A percentile compares a stretch with the other conserved stretches of the same genome.
Evolutionary conservation across 1,140 invertebrate species (phyloP).

Genomic region (Euwallacea similis): DNA sequence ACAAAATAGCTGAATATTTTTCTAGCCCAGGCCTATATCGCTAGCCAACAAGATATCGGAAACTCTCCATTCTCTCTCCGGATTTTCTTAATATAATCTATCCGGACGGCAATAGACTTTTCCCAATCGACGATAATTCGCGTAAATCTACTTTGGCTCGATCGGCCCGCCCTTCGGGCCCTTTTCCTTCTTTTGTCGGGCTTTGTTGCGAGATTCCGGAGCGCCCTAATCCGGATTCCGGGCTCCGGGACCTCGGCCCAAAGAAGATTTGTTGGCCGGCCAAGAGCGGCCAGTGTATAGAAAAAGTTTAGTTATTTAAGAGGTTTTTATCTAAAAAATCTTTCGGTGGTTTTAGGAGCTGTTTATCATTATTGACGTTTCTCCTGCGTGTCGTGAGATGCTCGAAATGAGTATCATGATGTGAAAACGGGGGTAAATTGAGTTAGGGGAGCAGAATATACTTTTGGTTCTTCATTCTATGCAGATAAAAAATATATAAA

Average conservation of each 20-base stretch:
- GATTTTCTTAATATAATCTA: conserved; percentile 12
- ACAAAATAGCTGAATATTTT: no score
- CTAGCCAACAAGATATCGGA: conserved; percentile 2
- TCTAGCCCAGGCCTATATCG: background rate
- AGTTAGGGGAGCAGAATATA: no score
- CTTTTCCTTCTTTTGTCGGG: conserved; percentile 31
- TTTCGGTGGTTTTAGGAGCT: no score
- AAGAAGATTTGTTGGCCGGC: conserved; percentile 20
- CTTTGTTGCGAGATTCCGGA: conserved; percentile 28
- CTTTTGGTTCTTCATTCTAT: no score
- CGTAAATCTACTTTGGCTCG: conserved; percentile 35
- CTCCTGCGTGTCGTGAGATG: no score
- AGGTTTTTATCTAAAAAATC: background rate
- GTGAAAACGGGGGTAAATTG: no score
- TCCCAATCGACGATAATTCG: conserved; percentile 28
- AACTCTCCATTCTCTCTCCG: conserved; percentile 4
- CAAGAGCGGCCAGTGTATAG: background rate
- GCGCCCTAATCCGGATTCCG: conserved; percentile 28
- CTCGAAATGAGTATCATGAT: no score
- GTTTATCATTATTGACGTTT: no score
- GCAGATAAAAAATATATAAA: no score
- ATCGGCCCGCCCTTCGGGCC: conserved; percentile 22
- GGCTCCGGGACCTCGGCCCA: conserved; percentile 11
- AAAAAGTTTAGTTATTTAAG: conserved; percentile 14
- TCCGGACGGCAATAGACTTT: conserved; percentile 27